These are phyloP conservation scores for Chitala chitala DNA, from an alignment of 2,113 vertebrate species.

Conservation along the genomic window DNA sequence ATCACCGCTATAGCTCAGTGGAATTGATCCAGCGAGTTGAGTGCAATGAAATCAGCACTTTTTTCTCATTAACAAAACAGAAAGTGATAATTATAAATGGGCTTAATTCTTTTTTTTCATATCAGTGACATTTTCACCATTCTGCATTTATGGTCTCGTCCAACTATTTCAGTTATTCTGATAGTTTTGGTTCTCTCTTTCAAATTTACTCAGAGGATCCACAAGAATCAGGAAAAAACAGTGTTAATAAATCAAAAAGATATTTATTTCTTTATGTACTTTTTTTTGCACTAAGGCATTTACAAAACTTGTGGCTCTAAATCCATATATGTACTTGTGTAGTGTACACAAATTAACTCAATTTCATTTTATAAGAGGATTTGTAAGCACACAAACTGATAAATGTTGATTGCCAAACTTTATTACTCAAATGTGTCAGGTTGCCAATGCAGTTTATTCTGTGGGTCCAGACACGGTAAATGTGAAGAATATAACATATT, in stretches of 20 bases:
- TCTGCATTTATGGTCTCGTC: background rate
- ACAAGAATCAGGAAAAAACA: background rate
- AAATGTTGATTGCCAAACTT: background rate
- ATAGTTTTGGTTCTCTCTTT: no score
- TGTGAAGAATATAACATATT: background rate
- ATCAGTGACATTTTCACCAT: no score
- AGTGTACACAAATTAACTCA: background rate
- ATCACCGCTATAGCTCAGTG: background rate
- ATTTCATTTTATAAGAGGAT: background rate
- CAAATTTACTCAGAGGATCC: no score
- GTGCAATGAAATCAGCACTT: background rate
- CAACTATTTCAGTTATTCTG: background rate
- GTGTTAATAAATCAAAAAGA: background rate
- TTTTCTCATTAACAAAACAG: background rate
- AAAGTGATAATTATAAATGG: background rate
- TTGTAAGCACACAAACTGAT: background rate
- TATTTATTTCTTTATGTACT: background rate
- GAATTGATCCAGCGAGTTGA: background rate
- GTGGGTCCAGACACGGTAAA: background rate
- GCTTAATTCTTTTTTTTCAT: no score
- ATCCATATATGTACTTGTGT: background rate
- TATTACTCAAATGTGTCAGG: background rate
- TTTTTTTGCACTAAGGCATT: background rate
- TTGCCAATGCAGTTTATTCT: conserved; percentile 10
- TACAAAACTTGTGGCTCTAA: no score